A percentile compares a stretch with the other conserved stretches of the same genome.
Conservation (phyloP, 2,888 invertebrate species). For the Pseudeuparius sepicola region DNA sequence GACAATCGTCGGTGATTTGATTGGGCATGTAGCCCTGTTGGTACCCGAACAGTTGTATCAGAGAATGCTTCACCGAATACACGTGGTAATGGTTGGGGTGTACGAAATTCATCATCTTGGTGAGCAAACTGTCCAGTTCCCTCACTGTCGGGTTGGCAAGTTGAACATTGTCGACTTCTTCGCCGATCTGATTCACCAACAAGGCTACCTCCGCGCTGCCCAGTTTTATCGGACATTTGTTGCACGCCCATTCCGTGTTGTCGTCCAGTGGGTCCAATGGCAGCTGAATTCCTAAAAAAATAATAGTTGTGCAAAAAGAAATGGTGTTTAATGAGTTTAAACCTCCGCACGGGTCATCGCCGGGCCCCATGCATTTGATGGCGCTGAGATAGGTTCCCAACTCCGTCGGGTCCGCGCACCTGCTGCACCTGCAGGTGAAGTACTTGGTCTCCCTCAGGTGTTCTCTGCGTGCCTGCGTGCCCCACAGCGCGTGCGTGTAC, state of each 20-base stretch:
- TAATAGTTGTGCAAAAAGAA: conserved; percentile 1
- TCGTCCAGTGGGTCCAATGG: conserved; percentile 60
- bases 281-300: conserved; percentile 43
- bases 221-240: conserved; percentile 56
- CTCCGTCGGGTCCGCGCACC: conserved; percentile 75
- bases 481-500: conserved; percentile 84
- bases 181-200: conserved; percentile 61
- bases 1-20: conserved; percentile 47
- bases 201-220: conserved; percentile 52
- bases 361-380: conserved; percentile 55
- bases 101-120: conserved; percentile 61
- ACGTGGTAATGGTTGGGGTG: conserved; percentile 80
- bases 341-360: conserved; percentile 43
- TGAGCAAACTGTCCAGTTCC: conserved; percentile 53
- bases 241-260: conserved; percentile 68
- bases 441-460: conserved; percentile 72
- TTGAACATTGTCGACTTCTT: conserved; percentile 61
- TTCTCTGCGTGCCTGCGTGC: conserved; percentile 68
- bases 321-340: neutral
- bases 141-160: conserved; percentile 50
- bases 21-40: conserved; percentile 48
- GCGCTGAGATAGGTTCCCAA: conserved; percentile 64
- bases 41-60: conserved; percentile 70
- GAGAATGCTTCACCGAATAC: conserved; percentile 69
- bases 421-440: conserved; percentile 59